These are phyloP conservation scores for Trichonephila inaurata DNA, from an alignment of 1,140 invertebrate genomes.

Conservation along the genomic window DNA sequence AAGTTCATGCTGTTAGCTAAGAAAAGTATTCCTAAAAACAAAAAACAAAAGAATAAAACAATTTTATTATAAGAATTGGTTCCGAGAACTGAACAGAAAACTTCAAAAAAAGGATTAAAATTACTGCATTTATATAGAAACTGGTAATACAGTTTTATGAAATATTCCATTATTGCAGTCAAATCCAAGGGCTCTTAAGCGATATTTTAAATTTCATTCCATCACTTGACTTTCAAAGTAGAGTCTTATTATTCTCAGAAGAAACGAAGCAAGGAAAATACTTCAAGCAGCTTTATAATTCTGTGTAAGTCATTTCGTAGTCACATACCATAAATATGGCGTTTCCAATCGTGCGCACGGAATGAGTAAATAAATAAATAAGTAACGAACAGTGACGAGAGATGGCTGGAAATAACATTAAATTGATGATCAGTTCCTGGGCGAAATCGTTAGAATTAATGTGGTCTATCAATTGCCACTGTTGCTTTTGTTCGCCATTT, in stretches of 20 bases:
- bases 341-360: slow-evolving; percentile 22
- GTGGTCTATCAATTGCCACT: slow-evolving; percentile 60
- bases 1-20: too few species aligned
- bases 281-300: background rate
- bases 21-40: too few species aligned
- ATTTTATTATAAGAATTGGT: too few species aligned
- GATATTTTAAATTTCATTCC: slow-evolving; percentile 14
- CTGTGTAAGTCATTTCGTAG: slow-evolving; percentile 2
- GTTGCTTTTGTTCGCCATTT: slow-evolving; percentile 8
- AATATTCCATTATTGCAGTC: background rate
- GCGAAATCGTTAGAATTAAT: slow-evolving; percentile 57
- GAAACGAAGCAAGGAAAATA: background rate
- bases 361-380: slow-evolving; percentile 19
- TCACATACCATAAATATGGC: slow-evolving; percentile 58
- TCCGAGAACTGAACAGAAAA: too few species aligned
- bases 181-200: background rate
- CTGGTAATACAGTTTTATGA: background rate
- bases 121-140: background rate
- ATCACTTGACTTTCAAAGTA: background rate
- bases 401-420: slow-evolving; percentile 56
- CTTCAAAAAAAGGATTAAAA: background rate
- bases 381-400: slow-evolving; percentile 32
- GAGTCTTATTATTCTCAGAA: background rate
- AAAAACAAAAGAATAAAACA: too few species aligned
- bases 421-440: slow-evolving; percentile 46